Base-by-base conservation (phyloP, 2,113 vertebrate species). In the Passer domesticus region DNA sequence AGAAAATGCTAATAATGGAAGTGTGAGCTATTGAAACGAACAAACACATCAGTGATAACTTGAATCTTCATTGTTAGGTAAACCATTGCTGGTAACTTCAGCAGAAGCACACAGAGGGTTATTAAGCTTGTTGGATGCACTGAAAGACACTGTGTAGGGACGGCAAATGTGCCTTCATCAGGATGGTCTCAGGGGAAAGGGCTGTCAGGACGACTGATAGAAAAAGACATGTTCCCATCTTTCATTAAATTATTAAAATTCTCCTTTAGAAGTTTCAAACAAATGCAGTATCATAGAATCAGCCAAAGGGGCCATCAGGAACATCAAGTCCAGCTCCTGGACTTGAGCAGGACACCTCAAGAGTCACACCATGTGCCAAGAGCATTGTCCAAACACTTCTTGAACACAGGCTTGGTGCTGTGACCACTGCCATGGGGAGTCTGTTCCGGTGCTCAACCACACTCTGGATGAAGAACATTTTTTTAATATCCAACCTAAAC, bases 1-100 rank as follows among this genome's bases (percentile, higher is more conserved):
- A 83, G 55, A 80, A 91, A 95, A 70, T 30, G n/a, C 15, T 81
- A 62, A 58, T 59, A 90, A 82, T 10, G 6, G 30, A 86, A 91
- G 11, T n/a, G 25, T 55, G 19, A 83, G 28, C 12, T 84, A 31
- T 59, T 90, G 62, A 81, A 78, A 53, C 68, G 20, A 89, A 70
- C 52, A 89, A 87, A 83, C 6, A 2, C 18, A 92, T 21, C 44
- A 39, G 25, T 41, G n/a, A 60, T 20, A 84, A 84, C 9, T 69
- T 35, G 12, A 39, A 8, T 43, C 69, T 81, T 92, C 28, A 46
- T 53, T 68, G 16, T 79, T 87, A 60, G 33, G 14, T 52, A 75
- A 64, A 56, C 13, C 17, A 49, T 16, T 25, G 64, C 23, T 58
- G 22, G 15, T 55, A 87, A 58, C 30, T 79, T 85, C 67, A 90